Evolutionary conservation across 2,113 vertebrate species (phyloP), one percentile per base, ranked within the genome.

Genomic region (Serilophus lunatus): DNA sequence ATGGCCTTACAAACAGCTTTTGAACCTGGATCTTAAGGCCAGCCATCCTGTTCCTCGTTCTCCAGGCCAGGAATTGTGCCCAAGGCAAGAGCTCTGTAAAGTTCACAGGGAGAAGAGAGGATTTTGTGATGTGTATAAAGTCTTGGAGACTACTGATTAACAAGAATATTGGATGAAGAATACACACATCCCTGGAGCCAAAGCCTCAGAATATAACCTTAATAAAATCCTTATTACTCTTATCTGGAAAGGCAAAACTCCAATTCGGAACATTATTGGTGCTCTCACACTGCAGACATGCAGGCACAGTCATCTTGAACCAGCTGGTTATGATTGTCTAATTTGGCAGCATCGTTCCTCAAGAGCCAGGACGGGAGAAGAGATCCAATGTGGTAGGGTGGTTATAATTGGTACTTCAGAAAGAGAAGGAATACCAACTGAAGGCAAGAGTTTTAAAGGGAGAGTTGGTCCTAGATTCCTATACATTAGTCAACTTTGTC

Each of bases 141-240:
- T 57, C 57, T 88, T 79, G 31, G 31, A 44, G 57, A 78, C 63
- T 86, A 93, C 63, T 61, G 35, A 92, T 65, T 83, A 97, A 90
- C 88, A 54, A 78, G 79, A 90, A 64, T 16, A 36, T 88, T 38
- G 59, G 17, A 63, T 20, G 35, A 92, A 78, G 25, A 84, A 57
- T 23, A 77, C 13, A 69, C 7, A 18, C 12, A 29, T 31, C 83
- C 36, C 56, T 75, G 4, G n/a, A 86, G 22, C 17, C 35, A 86
- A 86, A 84, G 9, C 12, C 44, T 81, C 13, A 44, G 38, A 66
- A 77, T 9, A 70, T 5, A 88, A 60, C 26, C 56, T 92, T 56
- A n/a, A 81, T 45, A 61, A 63, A 28, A 3, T 3, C 4, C 29
- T 54, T 18, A 26, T 36, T 53, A 65, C 25, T 66, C 28, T 33